Base-by-base conservation (phyloP, 1,140 invertebrate genomes). In the Eriosoma lanigerum region DNA sequence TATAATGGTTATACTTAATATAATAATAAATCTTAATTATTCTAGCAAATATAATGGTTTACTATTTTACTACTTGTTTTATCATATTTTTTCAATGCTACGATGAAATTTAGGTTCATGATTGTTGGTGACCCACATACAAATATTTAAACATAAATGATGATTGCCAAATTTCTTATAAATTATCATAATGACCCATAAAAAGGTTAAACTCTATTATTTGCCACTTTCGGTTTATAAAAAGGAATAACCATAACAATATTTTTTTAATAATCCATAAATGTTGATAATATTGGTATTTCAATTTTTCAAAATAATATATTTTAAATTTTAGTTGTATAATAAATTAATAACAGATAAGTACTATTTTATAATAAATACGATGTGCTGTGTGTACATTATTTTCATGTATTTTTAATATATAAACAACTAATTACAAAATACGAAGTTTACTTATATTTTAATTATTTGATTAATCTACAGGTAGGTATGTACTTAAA, bases 91-190 rank as follows among this genome's bases (percentile, higher is more conserved):
- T 24, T 17, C 1, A 52, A 52, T n/a, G 32, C 32, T 38, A 52
- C 17, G 52, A 29, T 1, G 17, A 52, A 4, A 52, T 52, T 38
- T 72, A 72, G 24, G 48, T 52, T 52, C 26, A 29, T 38, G 32
- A 38, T 29, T 17, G 48, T 52, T 32, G 68, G 12, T 72, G 68
- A 72, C 68, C 46, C 26, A 72, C 68, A 72, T 72, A 72, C 9
- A 52, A 29, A 72, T 48, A 13, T 68, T 48, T 26, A 19, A 68
- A 68, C 66, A 68, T 38, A 66, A 66, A 68, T 24, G 15, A 52
- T 52, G 68, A 52, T 72, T 72, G 68, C 68, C 68, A 72, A 52
- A 72, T 52, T 72, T 52, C 46, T 52, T 29, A 72, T 12, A 72
- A n/a, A 38, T 8, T 3, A 38, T 38, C 15, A 10, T 15, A 8